phyloP scores from a whole-genome alignment of 2,113 vertebrate genomes.

The Rana temporaria region DNA sequence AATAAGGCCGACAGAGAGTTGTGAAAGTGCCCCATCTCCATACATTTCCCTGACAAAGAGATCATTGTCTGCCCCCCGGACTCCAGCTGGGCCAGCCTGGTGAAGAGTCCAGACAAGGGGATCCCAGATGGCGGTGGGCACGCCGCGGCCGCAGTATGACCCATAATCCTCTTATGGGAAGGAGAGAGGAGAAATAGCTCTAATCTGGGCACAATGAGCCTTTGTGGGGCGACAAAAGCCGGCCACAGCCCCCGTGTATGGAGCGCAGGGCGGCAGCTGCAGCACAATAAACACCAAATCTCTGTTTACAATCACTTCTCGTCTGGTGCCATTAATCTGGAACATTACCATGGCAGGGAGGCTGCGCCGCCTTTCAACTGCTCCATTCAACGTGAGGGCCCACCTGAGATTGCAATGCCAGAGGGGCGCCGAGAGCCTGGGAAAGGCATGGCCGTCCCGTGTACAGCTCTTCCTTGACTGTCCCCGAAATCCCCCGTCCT shows the following conservation, averaged over 20 bases:
- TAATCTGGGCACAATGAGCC: constrained; percentile 25
- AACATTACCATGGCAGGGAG: neutral
- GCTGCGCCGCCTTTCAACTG: neutral
- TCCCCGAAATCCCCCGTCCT: too few species aligned
- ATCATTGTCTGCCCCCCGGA: constrained; percentile 7
- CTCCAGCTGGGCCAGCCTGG: constrained; percentile 4
- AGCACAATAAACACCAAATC: neutral
- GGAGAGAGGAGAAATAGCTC: neutral
- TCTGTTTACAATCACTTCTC: constrained; percentile 2
- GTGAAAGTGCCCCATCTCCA: neutral
- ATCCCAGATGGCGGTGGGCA: constrained; percentile 27
- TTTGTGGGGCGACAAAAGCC: constrained; percentile 9
- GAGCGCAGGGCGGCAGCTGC: neutral
- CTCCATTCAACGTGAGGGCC: neutral
- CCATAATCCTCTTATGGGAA: constrained; percentile 38
- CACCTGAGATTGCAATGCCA: too few species aligned
- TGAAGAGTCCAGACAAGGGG: constrained; percentile 9
- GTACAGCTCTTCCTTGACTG: too few species aligned
- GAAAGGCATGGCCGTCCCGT: too few species aligned
- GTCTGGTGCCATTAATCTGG: neutral
- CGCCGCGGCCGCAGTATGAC: neutral
- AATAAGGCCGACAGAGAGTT: too few species aligned
- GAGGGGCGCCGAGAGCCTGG: too few species aligned
- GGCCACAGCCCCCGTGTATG: neutral
- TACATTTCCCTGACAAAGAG: neutral